Evolutionary conservation across 2,113 vertebrate species (phyloP), one percentile per base, ranked within the genome.

Genomic region (Salvelinus sp.): DNA sequence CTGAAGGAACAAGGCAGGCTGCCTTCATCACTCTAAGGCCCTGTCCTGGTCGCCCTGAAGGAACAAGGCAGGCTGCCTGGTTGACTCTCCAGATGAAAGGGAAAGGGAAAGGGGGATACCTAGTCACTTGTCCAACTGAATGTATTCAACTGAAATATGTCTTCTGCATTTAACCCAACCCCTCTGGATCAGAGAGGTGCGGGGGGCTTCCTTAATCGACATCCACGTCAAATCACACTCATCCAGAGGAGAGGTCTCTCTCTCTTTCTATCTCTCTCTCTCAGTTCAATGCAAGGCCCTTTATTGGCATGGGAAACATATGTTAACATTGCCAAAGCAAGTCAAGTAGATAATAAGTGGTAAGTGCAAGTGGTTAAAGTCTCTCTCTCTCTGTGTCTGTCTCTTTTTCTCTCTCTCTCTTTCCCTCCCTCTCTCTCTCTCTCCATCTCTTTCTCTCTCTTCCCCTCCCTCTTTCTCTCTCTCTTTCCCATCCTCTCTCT

Each of bases 401-500:
- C 25, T 25, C 25, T 25, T 25, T 25, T 23, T 23, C 23, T n/a
- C 23, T 25, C 80, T 30, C 47, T 50, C 44, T 65, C 62, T 27
- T 25, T 66, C 22, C 13, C 54, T 25, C 30, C 13, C 13, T 23
- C 3, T n/a, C 18, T 23, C 3, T n/a, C 18, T 13, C 16, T 12
- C 16, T 67, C 33, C 6, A 6, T 69, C 25, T 54, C 63, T 6
- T n/a, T 12, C 65, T 12, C 1, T 18, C 33, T 44, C 5, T 54
- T 22, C 54, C 44, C 7, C 25, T 66, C 38, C 20, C 54, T 25
- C 67, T 23, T 3, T 22, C 30, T 20, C 33, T 9, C 1, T 9
- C 7, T 38, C 14, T 50, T 16, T 13, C 16, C 13, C 30, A 72
- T 69, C 76, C 16, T 75, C 10, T 62, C 25, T 85, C 70, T 76